Evolutionary conservation across 2,797 vertebrate species (phyloP), one percentile per base, ranked within the genome.

Genomic region (Halcyon badia): DNA sequence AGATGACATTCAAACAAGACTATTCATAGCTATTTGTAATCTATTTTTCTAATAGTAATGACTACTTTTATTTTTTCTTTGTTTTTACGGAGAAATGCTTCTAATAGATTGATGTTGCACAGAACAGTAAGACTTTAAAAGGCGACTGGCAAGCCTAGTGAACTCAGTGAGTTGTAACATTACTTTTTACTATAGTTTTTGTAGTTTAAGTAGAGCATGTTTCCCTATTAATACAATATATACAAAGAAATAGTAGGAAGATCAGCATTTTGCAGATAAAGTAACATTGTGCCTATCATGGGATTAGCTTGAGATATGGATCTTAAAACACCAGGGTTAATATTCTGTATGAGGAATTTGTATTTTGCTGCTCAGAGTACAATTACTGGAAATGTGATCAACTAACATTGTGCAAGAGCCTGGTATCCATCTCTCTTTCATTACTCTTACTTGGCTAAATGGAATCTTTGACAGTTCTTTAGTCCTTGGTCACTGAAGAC

Each of bases 401-500:
- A 9, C 17, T 44, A 49, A 30, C 24, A 19, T 1, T 30, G 42
- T 69, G 18, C 7, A 31, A 75, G 37, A 66, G 13, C 20, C 8
- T 66, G 17, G 22, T 39, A 22, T 44, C 57, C n/a, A 73, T 33
- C 14, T 89, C 69, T 75, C 4, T 83, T 83, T 73, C 37, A n/a
- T 41, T 71, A 80, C 6, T 60, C 17, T 76, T 77, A 31, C n/a
- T 56, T 5, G 10, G 46, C 19, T 18, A 58, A n/a, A 37, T 79
- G 58, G 22, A 75, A 56, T 86, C 57, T 91, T 96, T 94, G 82
- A 84, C 88, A 97, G 94, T 94, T 97, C 97, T 97, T 98, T 97
- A 97, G 85, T 92, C 87, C 42, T 97, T 95, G 91, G 90, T 97
- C 97, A 94, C 93, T 96, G 97, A 98, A 98, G 98, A 97, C 88